phyloP scores from a whole-genome alignment of 2,797 vertebrate genomes.

The Squalus acanthias region DNA sequence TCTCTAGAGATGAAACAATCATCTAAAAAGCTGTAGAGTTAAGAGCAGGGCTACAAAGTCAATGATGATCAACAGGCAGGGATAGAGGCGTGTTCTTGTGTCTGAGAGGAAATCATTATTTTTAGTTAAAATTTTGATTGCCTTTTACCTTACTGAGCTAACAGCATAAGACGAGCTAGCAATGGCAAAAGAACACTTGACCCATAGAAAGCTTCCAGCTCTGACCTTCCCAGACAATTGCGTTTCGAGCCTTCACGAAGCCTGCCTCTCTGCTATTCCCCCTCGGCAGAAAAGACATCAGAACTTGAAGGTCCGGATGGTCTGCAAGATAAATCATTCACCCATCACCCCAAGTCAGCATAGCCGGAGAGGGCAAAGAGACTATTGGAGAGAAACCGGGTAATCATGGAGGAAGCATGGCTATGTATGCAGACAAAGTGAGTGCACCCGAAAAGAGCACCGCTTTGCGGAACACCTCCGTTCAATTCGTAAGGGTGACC shows the following conservation, averaged over 20 bases:
- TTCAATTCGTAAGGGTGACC: too few species aligned
- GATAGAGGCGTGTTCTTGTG: neutral
- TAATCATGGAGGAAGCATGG: neutral
- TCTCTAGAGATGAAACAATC: conserved; percentile 1
- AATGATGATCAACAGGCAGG: neutral
- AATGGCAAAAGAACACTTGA: neutral
- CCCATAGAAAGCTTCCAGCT: neutral
- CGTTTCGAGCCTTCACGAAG: neutral
- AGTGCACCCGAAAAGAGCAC: neutral
- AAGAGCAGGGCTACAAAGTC: conserved; percentile 5
- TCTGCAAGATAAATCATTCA: neutral
- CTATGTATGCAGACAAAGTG: neutral
- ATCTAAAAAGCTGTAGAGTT: neutral
- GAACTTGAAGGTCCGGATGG: neutral
- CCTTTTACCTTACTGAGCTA: neutral
- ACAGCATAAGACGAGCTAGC: neutral
- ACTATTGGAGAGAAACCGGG: neutral
- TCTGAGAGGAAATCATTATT: neutral
- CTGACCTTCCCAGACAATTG: neutral
- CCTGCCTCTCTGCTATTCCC: neutral
- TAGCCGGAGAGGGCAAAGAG: neutral
- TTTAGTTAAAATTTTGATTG: neutral
- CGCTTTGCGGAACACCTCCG: too few species aligned
- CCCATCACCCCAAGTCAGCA: neutral
- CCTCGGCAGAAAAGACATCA: neutral